A percentile compares a stretch with the other conserved stretches of the same genome.
These are phyloP conservation scores for Oligia strigilis DNA, from an alignment of 2,888 invertebrate species.

Conservation along the genomic window DNA sequence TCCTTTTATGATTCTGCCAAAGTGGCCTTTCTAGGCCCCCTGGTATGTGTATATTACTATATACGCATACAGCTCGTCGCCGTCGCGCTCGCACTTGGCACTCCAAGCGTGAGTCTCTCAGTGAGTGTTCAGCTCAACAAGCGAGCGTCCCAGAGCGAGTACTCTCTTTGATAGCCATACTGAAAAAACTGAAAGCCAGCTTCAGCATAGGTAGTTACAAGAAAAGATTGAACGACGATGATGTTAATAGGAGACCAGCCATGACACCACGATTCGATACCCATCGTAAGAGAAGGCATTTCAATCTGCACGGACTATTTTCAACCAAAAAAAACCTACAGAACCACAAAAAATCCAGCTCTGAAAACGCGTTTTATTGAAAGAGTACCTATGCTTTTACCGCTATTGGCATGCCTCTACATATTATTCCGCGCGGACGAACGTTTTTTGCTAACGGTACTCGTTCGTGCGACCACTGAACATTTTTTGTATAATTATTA, in stretches of 20 bases:
- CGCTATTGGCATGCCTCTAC: constrained; percentile 58
- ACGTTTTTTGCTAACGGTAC: constrained; percentile 49
- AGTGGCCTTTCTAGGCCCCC: too few relatives aligned
- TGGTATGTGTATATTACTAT: too few relatives aligned
- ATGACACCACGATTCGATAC: neutral
- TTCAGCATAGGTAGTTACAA: neutral
- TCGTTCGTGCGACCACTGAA: constrained; percentile 19
- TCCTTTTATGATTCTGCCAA: too few relatives aligned
- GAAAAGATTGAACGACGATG: neutral
- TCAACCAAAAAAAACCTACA: neutral
- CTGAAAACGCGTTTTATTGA: constrained; percentile 51
- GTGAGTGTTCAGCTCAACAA: too few relatives aligned
- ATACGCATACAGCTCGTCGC: too few relatives aligned
- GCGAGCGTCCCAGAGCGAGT: too few relatives aligned
- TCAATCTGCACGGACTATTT: neutral
- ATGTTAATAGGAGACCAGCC: too few relatives aligned
- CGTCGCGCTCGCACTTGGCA: too few relatives aligned
- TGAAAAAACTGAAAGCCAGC: too few relatives aligned
- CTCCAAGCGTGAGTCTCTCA: too few relatives aligned
- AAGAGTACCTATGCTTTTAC: constrained; percentile 57
- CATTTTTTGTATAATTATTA: constrained; percentile 41
- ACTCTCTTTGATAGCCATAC: too few relatives aligned
- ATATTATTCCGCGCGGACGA: constrained; percentile 54
- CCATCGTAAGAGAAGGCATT: neutral
- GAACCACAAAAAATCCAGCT: constrained; percentile 30